Evolutionary conservation across 2,888 invertebrate genomes (phyloP), one percentile per base, ranked within the genome.

Genomic region (Drosophila affinis): DNA sequence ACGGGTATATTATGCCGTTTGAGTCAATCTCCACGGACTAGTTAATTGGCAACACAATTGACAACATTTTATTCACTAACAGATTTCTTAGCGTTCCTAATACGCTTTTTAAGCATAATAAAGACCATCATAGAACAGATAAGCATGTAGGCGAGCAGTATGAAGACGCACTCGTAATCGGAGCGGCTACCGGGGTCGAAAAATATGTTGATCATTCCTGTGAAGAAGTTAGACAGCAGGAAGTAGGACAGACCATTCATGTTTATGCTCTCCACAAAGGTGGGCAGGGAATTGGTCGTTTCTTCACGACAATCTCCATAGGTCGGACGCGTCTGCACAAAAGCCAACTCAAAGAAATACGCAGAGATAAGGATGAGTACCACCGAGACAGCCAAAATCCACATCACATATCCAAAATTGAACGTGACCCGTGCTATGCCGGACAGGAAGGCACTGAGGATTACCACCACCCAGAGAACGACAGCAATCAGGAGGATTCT

Each of bases 181-280:
- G 91, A 89, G 4, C 94, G 91, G 3, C 93, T 90, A 58, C 94
- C 91, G 4, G 98, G 96, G 72, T 93, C 93, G 14, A 96, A 91
- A 12, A 93, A 91, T 88, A 97, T 93, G 93, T 98, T 98, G 6
- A 98, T 93, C 3, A 94, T 88, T 10, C 98, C 98, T 0, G 98
- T 99, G 17, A 96, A 89, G 34, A 98, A 77, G 93, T 99, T 99
- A 1, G 96, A 95, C 14, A 96, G 76, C 59, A 99, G 92, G 91
- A 99, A 99, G 91, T 96, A 97, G n/a, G 94, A 89, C 34, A 98
- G 92, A 1, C 97, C 97, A 92, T 97, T 97, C 74, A 94, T 94
- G 92, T 97, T 97, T 32, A 98, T 93, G 18, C 95, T 94, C 77
- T 95, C 94, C 58, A 96, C 93, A 72, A 96, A 93, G 3, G 21